Evolutionary conservation across 2,888 invertebrate species (phyloP).

Genomic region (Elegia similella): DNA sequence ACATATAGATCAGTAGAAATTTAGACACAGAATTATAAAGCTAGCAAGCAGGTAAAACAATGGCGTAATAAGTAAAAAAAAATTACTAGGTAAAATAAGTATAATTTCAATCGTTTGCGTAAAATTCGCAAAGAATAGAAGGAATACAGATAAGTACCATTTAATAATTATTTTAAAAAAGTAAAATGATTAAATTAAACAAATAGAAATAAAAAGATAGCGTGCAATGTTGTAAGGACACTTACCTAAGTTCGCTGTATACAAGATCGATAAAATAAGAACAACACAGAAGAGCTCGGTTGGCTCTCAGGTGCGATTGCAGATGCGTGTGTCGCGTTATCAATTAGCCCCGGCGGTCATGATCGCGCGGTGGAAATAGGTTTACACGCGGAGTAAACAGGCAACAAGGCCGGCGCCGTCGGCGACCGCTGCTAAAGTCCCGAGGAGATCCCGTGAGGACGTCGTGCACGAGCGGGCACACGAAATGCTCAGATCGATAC

Average conservation of each 20-base stretch:
- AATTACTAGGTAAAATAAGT: slow-evolving; percentile 18
- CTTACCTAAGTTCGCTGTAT: slow-evolving; percentile 42
- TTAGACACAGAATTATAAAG: slow-evolving; percentile 22
- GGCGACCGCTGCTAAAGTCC: slow-evolving; percentile 75
- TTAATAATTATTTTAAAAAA: no score
- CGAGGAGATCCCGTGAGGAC: slow-evolving; percentile 65
- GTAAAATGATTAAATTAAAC: slow-evolving; percentile 21
- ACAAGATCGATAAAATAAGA: slow-evolving; percentile 40
- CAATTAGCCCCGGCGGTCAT: slow-evolving; percentile 67
- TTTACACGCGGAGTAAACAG: slow-evolving; percentile 62
- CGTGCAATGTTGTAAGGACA: slow-evolving; percentile 25
- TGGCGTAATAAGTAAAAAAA: slow-evolving; percentile 15
- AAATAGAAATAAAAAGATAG: slow-evolving; percentile 20
- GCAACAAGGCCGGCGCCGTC: slow-evolving; percentile 77
- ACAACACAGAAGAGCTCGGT: slow-evolving; percentile 35
- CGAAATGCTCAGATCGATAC: slow-evolving; percentile 74
- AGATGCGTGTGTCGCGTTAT: slow-evolving; percentile 59
- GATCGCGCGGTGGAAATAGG: slow-evolving; percentile 67
- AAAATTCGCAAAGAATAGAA: background rate
- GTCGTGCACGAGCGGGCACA: slow-evolving; percentile 68
- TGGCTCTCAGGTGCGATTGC: slow-evolving; percentile 45
- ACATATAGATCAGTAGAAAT: slow-evolving; percentile 25
- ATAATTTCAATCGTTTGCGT: slow-evolving; percentile 34
- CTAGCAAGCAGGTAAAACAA: slow-evolving; percentile 20
- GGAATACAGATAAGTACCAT: no score